Evolutionary conservation across 2,113 vertebrate genomes (phyloP).

Genomic region (Entelurus aequoreus): DNA sequence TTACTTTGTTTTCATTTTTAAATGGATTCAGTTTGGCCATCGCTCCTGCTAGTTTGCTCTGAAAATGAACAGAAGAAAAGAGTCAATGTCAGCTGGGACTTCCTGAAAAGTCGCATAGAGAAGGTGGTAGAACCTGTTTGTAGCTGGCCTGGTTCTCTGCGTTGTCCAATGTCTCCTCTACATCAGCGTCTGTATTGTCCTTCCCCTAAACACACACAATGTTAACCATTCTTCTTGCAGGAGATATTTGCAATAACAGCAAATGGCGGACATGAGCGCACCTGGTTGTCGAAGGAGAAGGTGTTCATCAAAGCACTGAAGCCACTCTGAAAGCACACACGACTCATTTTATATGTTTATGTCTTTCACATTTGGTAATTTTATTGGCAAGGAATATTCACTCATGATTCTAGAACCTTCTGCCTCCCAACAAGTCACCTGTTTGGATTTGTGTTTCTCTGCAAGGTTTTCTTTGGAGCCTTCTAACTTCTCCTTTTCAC

Average conservation of each 20-base stretch:
- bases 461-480: conserved; percentile 16
- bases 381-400: no score
- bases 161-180: conserved; percentile 24
- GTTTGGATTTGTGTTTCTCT: conserved; percentile 43
- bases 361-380: not conserved
- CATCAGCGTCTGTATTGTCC: conserved; percentile 21
- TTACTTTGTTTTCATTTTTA: conserved; percentile 37
- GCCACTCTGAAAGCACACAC: conserved; percentile 31
- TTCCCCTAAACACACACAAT: conserved; percentile 23
- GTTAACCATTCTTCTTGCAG: not conserved
- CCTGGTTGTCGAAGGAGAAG: conserved; percentile 37
- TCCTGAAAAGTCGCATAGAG: no score
- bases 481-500: conserved; percentile 32
- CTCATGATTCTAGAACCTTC: not conserved
- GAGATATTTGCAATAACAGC: not conserved
- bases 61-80: not conserved
- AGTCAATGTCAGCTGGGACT: not conserved
- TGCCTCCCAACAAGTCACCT: conserved; percentile 18
- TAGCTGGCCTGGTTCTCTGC: conserved; percentile 17
- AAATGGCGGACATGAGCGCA: not conserved
- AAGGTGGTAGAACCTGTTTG: conserved; percentile 41
- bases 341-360: not conserved
- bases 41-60: conserved; percentile 43
- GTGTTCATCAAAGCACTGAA: conserved; percentile 42
- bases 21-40: conserved; percentile 55